These are phyloP conservation scores for Volucella inanis DNA, from an alignment of 2,888 invertebrate species.

Conservation along the genomic window DNA sequence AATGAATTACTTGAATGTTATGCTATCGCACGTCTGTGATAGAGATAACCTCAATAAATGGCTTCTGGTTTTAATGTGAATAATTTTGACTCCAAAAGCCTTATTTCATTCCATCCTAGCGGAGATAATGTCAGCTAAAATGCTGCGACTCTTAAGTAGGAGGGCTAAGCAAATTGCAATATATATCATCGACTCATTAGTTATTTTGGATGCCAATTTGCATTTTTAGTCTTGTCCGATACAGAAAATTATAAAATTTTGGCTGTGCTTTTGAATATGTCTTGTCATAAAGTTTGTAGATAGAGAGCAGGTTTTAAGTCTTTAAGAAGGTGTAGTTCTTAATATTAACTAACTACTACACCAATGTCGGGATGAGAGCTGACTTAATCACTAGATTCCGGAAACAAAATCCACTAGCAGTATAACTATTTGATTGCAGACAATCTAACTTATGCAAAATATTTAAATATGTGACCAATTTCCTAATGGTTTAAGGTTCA, in stretches of 20 bases:
- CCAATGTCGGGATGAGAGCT: too few relatives aligned
- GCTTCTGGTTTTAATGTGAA: constrained; percentile 1
- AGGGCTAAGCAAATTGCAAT: constrained; percentile 14
- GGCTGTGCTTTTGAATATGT: too few relatives aligned
- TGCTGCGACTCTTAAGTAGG: neutral
- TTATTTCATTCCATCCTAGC: neutral
- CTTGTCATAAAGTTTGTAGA: too few relatives aligned
- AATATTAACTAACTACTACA: too few relatives aligned
- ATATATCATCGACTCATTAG: neutral
- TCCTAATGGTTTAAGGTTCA: too few relatives aligned
- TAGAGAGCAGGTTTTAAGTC: too few relatives aligned
- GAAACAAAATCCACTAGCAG: too few relatives aligned
- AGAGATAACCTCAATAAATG: constrained; percentile 25
- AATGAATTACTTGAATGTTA: neutral
- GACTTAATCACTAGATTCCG: too few relatives aligned
- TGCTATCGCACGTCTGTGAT: constrained; percentile 50
- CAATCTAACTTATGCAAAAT: too few relatives aligned
- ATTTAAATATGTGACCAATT: too few relatives aligned
- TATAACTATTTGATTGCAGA: too few relatives aligned
- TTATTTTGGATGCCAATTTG: constrained; percentile 30
- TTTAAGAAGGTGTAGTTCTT: too few relatives aligned
- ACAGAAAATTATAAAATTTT: constrained; percentile 22
- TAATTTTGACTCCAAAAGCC: neutral
- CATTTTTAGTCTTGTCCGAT: neutral
- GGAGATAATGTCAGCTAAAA: constrained; percentile 31